Evolutionary conservation across 2,888 invertebrate genomes (phyloP), one percentile per base, ranked within the genome.

Genomic region (Platycheirus albimanus): DNA sequence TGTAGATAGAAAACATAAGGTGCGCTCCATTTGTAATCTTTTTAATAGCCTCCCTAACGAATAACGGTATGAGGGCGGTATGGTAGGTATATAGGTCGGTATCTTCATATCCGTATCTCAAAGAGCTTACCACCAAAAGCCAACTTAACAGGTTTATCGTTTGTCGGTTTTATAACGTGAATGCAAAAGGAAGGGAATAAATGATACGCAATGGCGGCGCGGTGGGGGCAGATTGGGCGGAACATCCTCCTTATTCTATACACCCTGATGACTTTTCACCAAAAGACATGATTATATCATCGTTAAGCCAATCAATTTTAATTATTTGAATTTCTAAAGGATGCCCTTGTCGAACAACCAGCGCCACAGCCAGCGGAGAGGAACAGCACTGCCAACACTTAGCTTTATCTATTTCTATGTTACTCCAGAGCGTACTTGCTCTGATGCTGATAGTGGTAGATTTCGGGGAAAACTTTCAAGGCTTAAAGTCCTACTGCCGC

Each of bases 301-400:
- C 77, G 81, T 81, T 72, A 76, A 83, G 83, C 83, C 83, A 83
- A 83, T 83, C 83, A 83, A 78, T 78, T 78, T 83, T 78, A 83
- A 83, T 83, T 78, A 83, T 78, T 74, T 58, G 69, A 72, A 74
- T 74, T 81, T 78, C 70, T 70, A 47, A 61, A 52, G 49, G 43
- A 13, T 61, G 36, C 52, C 64, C 45, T 33, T 30, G 70, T 47
- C 11, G 66, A 38, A 52, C 30, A 47, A 1, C 8, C 24, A 10
- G 6, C 3, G n/a, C 56, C 24, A 52, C 30, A 47, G 1, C 8
- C 24, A 10, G 6, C 3, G n/a, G 11, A 11, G 33, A 15, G 3
- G 20, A 15, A 33, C 8, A 13, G 8, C 10, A 15, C 17, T 43
- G n/a, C 7, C 15, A n/a, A 24, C 45, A 15, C 24, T 24, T 6